Percentiles rank a stretch among this genome's conserved stretches.
These are phyloP conservation scores for Zygogramma bicolorata DNA, from an alignment of 2,888 invertebrate genomes.

Conservation along the genomic window DNA sequence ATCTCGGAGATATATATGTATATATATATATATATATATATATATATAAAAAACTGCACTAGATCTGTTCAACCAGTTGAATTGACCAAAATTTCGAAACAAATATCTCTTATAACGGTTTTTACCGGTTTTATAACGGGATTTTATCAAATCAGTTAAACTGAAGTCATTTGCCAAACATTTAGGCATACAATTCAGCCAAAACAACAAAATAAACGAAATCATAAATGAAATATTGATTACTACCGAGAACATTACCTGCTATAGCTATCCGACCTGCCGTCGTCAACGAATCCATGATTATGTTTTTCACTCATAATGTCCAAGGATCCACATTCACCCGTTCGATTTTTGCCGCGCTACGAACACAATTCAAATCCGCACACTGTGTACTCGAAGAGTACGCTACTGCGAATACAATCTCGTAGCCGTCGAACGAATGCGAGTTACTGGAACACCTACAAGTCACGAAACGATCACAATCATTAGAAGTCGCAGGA, in stretches of 20 bases:
- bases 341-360: not conserved
- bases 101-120: too few relatives aligned
- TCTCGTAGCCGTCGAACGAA: not conserved
- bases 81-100: too few relatives aligned
- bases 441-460: not conserved
- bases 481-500: not conserved
- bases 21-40: too few relatives aligned
- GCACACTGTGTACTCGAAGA: constrained; percentile 11
- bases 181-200: not conserved
- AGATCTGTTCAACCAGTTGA: too few relatives aligned
- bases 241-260: constrained; percentile 22
- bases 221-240: not conserved
- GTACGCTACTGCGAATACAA: constrained; percentile 14
- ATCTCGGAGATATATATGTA: too few relatives aligned
- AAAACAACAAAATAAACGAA: not conserved
- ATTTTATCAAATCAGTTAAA: too few relatives aligned
- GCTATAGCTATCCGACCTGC: constrained; percentile 41
- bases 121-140: too few relatives aligned
- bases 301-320: constrained; percentile 42
- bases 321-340: constrained; percentile 16
- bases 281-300: constrained; percentile 42
- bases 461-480: constrained; percentile 14
- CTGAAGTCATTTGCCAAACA: too few relatives aligned
- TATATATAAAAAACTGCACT: too few relatives aligned
- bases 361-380: not conserved